Conservation (phyloP, 2,797 vertebrate genomes). For the Hippopotamyrus pictus region DNA sequence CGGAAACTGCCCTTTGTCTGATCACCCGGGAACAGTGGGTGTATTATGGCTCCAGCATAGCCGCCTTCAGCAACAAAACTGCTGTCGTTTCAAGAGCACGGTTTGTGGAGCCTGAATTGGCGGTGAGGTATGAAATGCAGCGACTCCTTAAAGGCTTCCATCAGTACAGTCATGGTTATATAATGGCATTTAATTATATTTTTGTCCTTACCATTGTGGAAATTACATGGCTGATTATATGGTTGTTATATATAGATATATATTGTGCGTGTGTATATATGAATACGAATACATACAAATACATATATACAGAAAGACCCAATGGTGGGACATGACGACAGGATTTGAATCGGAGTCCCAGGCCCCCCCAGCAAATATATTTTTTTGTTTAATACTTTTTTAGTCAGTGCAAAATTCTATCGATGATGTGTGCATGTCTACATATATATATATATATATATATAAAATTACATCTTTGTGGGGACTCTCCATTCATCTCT, state of each 20-base stretch:
- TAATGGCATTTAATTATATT: not conserved
- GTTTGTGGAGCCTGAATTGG: not conserved
- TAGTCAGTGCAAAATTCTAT: not conserved
- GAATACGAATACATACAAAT: not conserved
- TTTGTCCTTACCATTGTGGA: not conserved
- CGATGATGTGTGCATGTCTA: not conserved
- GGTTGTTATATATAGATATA: too few species aligned
- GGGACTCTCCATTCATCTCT: not conserved
- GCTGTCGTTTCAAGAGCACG: not conserved
- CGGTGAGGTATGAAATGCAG: not conserved
- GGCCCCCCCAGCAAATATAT: not conserved
- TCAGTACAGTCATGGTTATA: not conserved
- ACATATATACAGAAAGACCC: not conserved
- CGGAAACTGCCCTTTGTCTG: not conserved
- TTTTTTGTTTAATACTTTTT: not conserved
- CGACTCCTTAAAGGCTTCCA: not conserved
- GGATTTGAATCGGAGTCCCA: not conserved
- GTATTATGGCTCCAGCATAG: not conserved
- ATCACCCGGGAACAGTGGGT: not conserved
- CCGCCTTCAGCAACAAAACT: not conserved
- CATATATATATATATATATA: too few species aligned
- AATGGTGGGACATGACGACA: not conserved
- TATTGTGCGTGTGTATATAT: not conserved
- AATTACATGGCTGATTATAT: not conserved
- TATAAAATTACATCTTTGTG: not conserved